Evolutionary conservation across 2,113 vertebrate species (phyloP).

Genomic region (Phylloscopus trochiloides): DNA sequence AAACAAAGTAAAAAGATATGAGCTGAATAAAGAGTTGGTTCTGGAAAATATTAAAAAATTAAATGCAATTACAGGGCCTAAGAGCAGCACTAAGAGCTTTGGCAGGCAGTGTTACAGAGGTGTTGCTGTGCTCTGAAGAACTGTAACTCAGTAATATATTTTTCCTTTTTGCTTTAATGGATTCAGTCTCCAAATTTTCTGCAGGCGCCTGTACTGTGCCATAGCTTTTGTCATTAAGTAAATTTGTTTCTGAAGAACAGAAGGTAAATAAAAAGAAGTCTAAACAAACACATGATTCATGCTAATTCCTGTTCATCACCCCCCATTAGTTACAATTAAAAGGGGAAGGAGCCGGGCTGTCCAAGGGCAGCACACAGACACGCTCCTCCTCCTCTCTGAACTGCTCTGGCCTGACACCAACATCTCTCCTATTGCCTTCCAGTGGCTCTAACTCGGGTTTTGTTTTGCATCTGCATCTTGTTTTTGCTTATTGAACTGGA

Average conservation of each 20-base stretch:
- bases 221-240: not conserved
- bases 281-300: not conserved
- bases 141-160: not conserved
- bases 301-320: not conserved
- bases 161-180: not conserved
- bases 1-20: not conserved
- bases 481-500: constrained; percentile 26
- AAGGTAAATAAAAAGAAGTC: not conserved
- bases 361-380: not conserved
- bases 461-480: constrained; percentile 16
- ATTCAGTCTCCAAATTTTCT: not conserved
- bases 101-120: not conserved
- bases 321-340: not conserved
- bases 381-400: not conserved
- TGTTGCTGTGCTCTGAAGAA: not conserved
- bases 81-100: not conserved
- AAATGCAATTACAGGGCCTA: not conserved
- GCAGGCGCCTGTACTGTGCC: not conserved
- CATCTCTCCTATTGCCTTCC: not conserved
- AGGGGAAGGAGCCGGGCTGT: not conserved
- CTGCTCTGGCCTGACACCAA: not conserved
- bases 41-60: not conserved
- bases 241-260: not conserved
- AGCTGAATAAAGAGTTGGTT: not conserved
- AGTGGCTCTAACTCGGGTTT: not conserved